Evolutionary conservation across 2,888 invertebrate genomes (phyloP).

Genomic region (Dynastes maya): DNA sequence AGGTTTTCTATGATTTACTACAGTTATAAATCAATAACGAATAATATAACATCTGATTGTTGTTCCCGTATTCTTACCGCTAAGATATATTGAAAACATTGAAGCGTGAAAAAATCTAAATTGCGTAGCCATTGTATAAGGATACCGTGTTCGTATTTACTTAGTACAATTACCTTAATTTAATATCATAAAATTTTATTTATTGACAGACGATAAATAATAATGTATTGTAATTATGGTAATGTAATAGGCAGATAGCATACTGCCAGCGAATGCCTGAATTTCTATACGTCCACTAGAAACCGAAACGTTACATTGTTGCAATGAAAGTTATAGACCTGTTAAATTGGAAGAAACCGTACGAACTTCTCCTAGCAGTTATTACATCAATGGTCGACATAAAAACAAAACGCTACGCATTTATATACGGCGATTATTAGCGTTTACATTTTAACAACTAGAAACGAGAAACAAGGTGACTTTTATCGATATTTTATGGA

Average conservation of each 20-base stretch:
- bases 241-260: slow-evolving; percentile 24
- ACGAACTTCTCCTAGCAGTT: neutral
- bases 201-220: slow-evolving; percentile 39
- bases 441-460: neutral
- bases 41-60: slow-evolving; percentile 34
- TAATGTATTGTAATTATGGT: slow-evolving; percentile 35
- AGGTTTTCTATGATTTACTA: slow-evolving; percentile 32
- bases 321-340: slow-evolving; percentile 20
- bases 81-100: neutral
- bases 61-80: neutral
- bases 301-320: slow-evolving; percentile 7
- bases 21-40: slow-evolving; percentile 40
- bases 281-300: slow-evolving; percentile 4
- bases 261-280: slow-evolving; percentile 6
- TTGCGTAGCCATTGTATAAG: neutral
- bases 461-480: neutral
- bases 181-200: slow-evolving; percentile 40
- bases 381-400: no score
- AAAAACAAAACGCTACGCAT: neutral
- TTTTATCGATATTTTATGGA: slow-evolving; percentile 25
- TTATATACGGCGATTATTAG: neutral
- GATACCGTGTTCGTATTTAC: slow-evolving; percentile 3
- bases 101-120: neutral
- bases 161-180: slow-evolving; percentile 37
- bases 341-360: neutral